phyloP scores from a whole-genome alignment of 2,888 invertebrate species.

The Polyommatus iphigenia region DNA sequence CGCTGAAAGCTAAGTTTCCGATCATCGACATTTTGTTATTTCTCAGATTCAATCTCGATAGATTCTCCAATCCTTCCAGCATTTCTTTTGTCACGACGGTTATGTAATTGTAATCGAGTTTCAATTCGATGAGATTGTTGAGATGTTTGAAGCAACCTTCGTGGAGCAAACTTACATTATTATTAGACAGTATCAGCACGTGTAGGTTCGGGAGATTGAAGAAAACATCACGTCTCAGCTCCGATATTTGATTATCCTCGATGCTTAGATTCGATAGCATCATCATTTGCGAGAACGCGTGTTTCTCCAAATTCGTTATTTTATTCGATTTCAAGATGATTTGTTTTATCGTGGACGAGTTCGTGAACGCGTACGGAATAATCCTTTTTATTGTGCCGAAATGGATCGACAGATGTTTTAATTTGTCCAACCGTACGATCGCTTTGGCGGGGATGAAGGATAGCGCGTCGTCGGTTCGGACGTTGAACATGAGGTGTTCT shows the following conservation, averaged over 20 bases:
- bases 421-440: constrained; percentile 82
- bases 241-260: constrained; percentile 87
- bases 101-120: constrained; percentile 88
- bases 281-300: constrained; percentile 87
- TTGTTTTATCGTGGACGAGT: constrained; percentile 84
- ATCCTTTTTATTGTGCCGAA: constrained; percentile 86
- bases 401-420: constrained; percentile 85
- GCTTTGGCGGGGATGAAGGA: constrained; percentile 86
- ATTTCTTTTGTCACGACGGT: constrained; percentile 88
- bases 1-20: constrained; percentile 89
- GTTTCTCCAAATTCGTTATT: constrained; percentile 83
- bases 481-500: constrained; percentile 85
- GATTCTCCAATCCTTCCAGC: constrained; percentile 86
- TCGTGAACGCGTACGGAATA: constrained; percentile 87
- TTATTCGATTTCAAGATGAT: constrained; percentile 85
- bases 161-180: constrained; percentile 91
- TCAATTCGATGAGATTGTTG: constrained; percentile 87
- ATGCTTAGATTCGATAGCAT: constrained; percentile 85
- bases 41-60: constrained; percentile 86
- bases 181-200: constrained; percentile 89
- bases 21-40: constrained; percentile 88
- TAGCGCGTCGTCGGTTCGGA: constrained; percentile 84
- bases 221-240: constrained; percentile 87
- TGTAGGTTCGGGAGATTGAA: constrained; percentile 85
- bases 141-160: constrained; percentile 90